These are phyloP conservation scores for Petrosia ficiformis DNA, from an alignment of 37 sponge, comb jelly and placozoan genomes.

Conservation along the genomic window DNA sequence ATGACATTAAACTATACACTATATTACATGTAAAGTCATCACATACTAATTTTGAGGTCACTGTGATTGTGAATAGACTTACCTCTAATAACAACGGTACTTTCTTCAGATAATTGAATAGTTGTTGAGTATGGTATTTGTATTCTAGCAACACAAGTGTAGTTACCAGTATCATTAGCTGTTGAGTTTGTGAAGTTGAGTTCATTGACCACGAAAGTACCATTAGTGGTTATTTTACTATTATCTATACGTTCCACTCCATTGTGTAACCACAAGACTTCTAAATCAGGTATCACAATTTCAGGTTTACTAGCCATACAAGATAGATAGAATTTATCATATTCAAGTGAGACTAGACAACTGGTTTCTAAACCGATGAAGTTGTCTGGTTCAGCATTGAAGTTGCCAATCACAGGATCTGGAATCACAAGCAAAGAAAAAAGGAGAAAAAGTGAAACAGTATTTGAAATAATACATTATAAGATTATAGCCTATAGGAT, in stretches of 20 bases:
- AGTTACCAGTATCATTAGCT: background rate
- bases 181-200: background rate
- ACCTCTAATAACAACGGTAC: background rate
- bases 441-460: too few relatives aligned
- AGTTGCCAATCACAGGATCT: background rate
- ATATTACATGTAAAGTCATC: too few relatives aligned
- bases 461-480: too few relatives aligned
- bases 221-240: background rate
- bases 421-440: too few relatives aligned
- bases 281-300: background rate
- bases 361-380: background rate
- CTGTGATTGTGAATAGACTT: background rate
- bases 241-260: background rate
- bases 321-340: background rate
- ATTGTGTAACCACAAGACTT: background rate
- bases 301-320: background rate
- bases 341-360: background rate
- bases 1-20: too few relatives aligned
- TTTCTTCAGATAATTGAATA: background rate
- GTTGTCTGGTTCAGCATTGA: background rate
- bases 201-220: background rate
- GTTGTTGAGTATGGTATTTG: background rate
- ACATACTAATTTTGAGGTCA: too few relatives aligned
- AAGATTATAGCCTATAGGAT: too few relatives aligned
- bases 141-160: background rate